Conservation (phyloP, 2,888 invertebrate species). For the Torymus tubicola region DNA sequence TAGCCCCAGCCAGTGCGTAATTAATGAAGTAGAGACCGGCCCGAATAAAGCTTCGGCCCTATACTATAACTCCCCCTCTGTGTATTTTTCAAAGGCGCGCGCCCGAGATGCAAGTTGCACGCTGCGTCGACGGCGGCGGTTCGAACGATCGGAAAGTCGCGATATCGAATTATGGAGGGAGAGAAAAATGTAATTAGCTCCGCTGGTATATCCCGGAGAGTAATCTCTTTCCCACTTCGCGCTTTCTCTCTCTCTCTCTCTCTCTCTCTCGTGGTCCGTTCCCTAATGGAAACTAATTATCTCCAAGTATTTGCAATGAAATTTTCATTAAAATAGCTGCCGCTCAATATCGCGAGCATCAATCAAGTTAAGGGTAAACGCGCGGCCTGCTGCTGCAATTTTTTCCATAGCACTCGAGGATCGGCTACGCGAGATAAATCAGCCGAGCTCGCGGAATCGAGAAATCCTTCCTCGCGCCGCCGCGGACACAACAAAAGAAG, state of each 20-base stretch:
- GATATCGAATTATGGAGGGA: background rate
- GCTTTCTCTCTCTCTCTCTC: background rate
- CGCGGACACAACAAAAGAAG: background rate
- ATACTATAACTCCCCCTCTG: too few species aligned
- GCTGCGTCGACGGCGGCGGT: too few species aligned
- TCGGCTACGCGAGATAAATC: constrained; percentile 16
- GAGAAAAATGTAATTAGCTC: constrained; percentile 39
- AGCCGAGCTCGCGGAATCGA: background rate
- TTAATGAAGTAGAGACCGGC: background rate
- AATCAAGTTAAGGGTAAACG: constrained; percentile 13
- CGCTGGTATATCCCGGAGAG: constrained; percentile 13
- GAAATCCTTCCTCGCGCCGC: constrained; percentile 17
- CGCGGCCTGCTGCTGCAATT: too few species aligned
- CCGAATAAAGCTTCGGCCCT: background rate
- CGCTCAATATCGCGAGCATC: constrained; percentile 42
- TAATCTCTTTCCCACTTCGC: constrained; percentile 3
- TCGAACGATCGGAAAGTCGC: constrained; percentile 9
- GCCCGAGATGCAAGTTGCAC: too few species aligned
- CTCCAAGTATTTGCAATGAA: constrained; percentile 43
- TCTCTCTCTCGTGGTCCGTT: background rate
- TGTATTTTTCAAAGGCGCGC: background rate
- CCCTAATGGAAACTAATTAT: constrained; percentile 52
- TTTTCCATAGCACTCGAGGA: constrained; percentile 9
- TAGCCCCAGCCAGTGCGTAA: too few species aligned
- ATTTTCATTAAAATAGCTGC: constrained; percentile 52